These are phyloP conservation scores for Trichogramma dendrolimi DNA, from an alignment of 2,888 invertebrate species.

Conservation along the genomic window DNA sequence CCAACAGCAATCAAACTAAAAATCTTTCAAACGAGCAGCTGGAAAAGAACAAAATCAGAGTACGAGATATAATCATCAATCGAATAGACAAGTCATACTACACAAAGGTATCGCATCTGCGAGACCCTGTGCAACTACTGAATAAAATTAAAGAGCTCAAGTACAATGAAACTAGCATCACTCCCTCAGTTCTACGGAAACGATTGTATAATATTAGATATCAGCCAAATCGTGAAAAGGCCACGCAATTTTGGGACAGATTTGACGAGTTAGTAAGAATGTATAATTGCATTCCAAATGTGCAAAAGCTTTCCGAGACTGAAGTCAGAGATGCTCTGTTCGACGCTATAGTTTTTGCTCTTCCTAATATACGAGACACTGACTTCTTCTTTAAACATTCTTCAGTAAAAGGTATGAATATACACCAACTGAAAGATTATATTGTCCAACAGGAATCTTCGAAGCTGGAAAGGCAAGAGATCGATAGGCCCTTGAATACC, in stretches of 20 bases:
- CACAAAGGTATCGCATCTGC: neutral
- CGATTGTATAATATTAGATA: slow-evolving; percentile 13
- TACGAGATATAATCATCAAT: slow-evolving; percentile 23
- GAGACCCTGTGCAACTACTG: neutral
- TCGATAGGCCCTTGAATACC: too few relatives aligned
- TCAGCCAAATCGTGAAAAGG: slow-evolving; percentile 13
- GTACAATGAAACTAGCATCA: too few relatives aligned
- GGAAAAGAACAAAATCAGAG: slow-evolving; percentile 19
- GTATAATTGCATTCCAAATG: slow-evolving; percentile 13
- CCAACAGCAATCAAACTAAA: neutral
- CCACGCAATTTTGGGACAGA: slow-evolving; percentile 19
- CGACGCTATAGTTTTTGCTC: too few relatives aligned
- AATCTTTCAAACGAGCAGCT: slow-evolving; percentile 1
- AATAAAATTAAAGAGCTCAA: too few relatives aligned
- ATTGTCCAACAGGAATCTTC: too few relatives aligned
- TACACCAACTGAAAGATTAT: too few relatives aligned
- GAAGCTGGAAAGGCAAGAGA: too few relatives aligned
- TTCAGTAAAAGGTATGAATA: too few relatives aligned
- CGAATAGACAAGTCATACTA: slow-evolving; percentile 16
- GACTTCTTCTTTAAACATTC: too few relatives aligned
- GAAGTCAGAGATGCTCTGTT: too few relatives aligned
- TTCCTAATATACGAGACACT: too few relatives aligned
- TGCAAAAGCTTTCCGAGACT: slow-evolving; percentile 12
- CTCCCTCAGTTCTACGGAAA: slow-evolving; percentile 10
- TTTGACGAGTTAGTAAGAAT: slow-evolving; percentile 16